A percentile compares a stretch with the other conserved stretches of the same genome.
phyloP scores from a whole-genome alignment of 2,797 vertebrate genomes.

The Sarcophilus harrisii region DNA sequence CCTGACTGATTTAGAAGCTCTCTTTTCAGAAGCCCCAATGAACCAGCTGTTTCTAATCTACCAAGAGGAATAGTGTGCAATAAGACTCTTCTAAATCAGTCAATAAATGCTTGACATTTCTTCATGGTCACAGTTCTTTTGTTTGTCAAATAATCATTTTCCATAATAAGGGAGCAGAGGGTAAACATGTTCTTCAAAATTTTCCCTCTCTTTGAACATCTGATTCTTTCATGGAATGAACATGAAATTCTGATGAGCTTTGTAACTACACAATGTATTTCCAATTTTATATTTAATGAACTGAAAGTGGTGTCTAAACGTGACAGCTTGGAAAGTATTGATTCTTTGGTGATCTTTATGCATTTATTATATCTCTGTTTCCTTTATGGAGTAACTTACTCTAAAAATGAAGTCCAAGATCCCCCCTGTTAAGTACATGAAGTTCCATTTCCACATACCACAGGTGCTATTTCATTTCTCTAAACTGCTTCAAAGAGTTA shows the following conservation, averaged over 20 bases:
- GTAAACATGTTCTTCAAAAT: constrained; percentile 83
- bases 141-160: constrained; percentile 84
- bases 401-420: not conserved
- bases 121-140: constrained; percentile 65
- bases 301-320: constrained; percentile 78
- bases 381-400: not conserved
- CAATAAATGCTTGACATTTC: constrained; percentile 50
- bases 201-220: constrained; percentile 80
- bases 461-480: not conserved
- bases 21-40: constrained; percentile 43
- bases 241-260: constrained; percentile 78
- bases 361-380: constrained; percentile 48
- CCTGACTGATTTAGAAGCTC: constrained; percentile 52
- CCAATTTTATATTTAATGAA: constrained; percentile 83
- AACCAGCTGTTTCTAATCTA: constrained; percentile 53
- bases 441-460: not conserved
- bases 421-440: not conserved
- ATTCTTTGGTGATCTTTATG: constrained; percentile 66
- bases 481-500: not conserved
- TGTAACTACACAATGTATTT: constrained; percentile 78
- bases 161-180: constrained; percentile 75
- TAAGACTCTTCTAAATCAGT: constrained; percentile 70
- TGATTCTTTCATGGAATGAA: constrained; percentile 75
- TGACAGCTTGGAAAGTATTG: constrained; percentile 68
- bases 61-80: constrained; percentile 44